Percentiles rank a stretch among this genome's conserved stretches.
Evolutionary conservation across 2,797 vertebrate species (phyloP).

Genomic region (Champsocephalus gunnari): DNA sequence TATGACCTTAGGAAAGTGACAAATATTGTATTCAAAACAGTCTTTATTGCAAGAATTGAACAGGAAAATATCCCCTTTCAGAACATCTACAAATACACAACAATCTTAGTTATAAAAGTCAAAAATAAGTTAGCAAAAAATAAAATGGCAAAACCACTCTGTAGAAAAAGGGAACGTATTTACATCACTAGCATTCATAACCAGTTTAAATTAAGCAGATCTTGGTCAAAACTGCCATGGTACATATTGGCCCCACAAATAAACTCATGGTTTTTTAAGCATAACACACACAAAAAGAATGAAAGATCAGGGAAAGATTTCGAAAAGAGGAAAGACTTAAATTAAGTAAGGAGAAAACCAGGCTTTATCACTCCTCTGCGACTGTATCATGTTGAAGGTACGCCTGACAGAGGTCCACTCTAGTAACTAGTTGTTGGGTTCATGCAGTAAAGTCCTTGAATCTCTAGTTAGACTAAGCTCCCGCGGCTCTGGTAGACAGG

Average conservation of each 20-base stretch:
- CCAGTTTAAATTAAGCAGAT: constrained; percentile 87
- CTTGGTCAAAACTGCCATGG: constrained; percentile 93
- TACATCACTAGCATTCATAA: constrained; percentile 77
- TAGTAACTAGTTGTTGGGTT: constrained; percentile 58
- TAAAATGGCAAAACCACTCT: constrained; percentile 92
- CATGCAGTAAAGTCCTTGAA: constrained; percentile 70
- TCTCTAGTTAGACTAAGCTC: constrained; percentile 47
- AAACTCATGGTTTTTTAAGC: constrained; percentile 80
- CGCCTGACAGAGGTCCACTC: constrained; percentile 52
- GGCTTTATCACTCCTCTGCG: constrained; percentile 54
- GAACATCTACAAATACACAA: constrained; percentile 89
- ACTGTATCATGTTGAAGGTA: constrained; percentile 43
- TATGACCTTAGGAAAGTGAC: background rate
- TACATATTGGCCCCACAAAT: constrained; percentile 91
- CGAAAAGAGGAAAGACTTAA: constrained; percentile 71
- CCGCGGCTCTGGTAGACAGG: constrained; percentile 43
- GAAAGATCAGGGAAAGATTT: constrained; percentile 79
- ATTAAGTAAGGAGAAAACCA: constrained; percentile 79
- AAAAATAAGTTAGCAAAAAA: constrained; percentile 97
- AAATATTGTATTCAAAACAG: constrained; percentile 73
- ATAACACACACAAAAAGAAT: constrained; percentile 82
- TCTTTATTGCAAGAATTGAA: constrained; percentile 77
- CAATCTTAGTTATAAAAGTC: constrained; percentile 94
- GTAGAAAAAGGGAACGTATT: constrained; percentile 92
- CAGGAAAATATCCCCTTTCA: constrained; percentile 73